These are phyloP conservation scores for Epinephelus lanceolatus DNA, from an alignment of 2,113 vertebrate genomes.

Conservation along the genomic window DNA sequence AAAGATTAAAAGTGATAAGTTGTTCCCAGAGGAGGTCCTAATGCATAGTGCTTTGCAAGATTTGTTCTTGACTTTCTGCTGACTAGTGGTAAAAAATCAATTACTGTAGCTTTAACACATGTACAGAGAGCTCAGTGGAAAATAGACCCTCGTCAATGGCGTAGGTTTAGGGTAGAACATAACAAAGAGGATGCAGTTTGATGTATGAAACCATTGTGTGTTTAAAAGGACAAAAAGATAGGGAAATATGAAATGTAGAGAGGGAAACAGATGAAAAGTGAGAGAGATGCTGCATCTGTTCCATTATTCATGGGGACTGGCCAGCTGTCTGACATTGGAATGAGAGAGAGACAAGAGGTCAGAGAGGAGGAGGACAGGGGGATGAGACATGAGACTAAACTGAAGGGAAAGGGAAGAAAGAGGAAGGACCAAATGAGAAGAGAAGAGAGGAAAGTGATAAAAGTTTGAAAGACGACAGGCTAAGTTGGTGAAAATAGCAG, in stretches of 20 bases:
- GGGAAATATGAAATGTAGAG: constrained; percentile 32
- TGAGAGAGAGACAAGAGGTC: constrained; percentile 62
- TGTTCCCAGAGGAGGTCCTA: neutral
- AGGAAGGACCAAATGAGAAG: constrained; percentile 32
- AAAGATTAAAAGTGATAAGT: constrained; percentile 10
- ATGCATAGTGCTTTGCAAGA: constrained; percentile 7
- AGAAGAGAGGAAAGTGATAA: constrained; percentile 3
- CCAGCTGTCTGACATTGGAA: constrained; percentile 57
- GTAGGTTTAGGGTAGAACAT: neutral
- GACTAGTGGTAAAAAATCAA: constrained; percentile 8
- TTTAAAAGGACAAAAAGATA: constrained; percentile 8
- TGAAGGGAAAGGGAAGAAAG: constrained; percentile 14
- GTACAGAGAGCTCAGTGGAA: neutral
- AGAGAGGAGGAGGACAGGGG: constrained; percentile 34
- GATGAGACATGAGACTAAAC: constrained; percentile 39
- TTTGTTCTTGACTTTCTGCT: constrained; percentile 14
- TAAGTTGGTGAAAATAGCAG: constrained; percentile 9
- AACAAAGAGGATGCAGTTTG: neutral
- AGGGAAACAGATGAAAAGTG: constrained; percentile 31
- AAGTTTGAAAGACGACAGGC: constrained; percentile 18
- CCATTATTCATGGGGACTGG: constrained; percentile 68
- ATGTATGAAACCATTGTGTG: neutral
- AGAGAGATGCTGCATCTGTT: constrained; percentile 45
- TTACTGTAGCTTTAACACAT: constrained; percentile 2
- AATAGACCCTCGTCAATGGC: neutral